phyloP scores from a whole-genome alignment of 2,113 vertebrate genomes.

The Hippocampus abdominalis region DNA sequence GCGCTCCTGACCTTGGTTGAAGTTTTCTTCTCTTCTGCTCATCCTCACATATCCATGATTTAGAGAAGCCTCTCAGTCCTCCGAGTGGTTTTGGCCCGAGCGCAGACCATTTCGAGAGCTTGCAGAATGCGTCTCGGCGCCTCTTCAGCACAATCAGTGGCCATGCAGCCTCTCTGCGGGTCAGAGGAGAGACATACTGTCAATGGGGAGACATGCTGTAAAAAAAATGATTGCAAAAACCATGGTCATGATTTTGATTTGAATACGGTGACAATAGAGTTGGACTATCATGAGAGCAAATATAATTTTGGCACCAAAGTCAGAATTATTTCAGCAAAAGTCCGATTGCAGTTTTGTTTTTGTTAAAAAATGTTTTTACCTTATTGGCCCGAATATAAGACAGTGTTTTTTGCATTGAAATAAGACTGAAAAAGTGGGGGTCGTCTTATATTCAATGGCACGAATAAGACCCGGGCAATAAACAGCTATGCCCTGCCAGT shows the following conservation, averaged over 20 bases:
- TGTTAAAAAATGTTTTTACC: too few species aligned
- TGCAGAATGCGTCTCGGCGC: constrained; percentile 30
- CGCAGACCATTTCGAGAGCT: constrained; percentile 28
- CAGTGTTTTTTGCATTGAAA: too few species aligned
- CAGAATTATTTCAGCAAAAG: not conserved
- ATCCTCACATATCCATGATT: constrained; percentile 14
- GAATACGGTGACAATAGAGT: not conserved
- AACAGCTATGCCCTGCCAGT: too few species aligned
- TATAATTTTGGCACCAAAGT: too few species aligned
- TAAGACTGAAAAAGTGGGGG: too few species aligned
- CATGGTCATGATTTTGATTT: too few species aligned
- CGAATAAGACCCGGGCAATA: too few species aligned
- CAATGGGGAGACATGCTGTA: not conserved
- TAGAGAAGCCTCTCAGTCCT: constrained; percentile 7
- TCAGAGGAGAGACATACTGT: constrained; percentile 17
- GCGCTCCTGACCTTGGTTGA: not conserved
- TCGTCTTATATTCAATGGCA: too few species aligned
- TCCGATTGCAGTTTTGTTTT: not conserved
- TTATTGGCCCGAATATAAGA: too few species aligned
- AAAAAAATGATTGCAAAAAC: not conserved
- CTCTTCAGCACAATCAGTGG: constrained; percentile 33
- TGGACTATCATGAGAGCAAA: too few species aligned
- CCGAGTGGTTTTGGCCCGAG: constrained; percentile 15
- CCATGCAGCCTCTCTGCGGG: constrained; percentile 14
- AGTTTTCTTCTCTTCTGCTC: not conserved